Percentiles rank a stretch among this genome's conserved stretches.
phyloP scores from a whole-genome alignment of 2,888 invertebrate species.

The Podotricha telesiphe region DNA sequence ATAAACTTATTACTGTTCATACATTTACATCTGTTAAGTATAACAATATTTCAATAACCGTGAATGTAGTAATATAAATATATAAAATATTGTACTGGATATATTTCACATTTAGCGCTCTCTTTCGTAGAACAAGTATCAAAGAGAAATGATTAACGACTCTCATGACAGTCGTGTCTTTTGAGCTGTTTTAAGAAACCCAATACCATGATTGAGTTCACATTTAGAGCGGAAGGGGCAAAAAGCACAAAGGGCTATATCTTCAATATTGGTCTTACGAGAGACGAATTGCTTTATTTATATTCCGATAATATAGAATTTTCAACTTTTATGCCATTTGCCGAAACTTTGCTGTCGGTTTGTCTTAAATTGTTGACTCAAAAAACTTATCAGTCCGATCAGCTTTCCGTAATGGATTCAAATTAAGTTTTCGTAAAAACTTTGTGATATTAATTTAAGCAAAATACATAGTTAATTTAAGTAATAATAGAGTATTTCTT shows the following conservation, averaged over 20 bases:
- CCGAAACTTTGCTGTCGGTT: conserved; percentile 37
- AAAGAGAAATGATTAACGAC: conserved; percentile 67
- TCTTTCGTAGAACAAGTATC: conserved; percentile 41
- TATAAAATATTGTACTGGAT: neutral
- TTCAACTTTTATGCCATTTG: conserved; percentile 35
- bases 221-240: conserved; percentile 50
- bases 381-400: conserved; percentile 36
- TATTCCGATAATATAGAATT: conserved; percentile 42
- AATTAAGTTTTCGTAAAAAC: conserved; percentile 31
- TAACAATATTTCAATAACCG: neutral
- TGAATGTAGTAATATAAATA: neutral
- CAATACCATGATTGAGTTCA: conserved; percentile 61
- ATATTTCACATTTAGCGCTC: conserved; percentile 32
- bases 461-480: neutral
- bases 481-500: no score
- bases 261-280: conserved; percentile 39
- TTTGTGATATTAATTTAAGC: conserved; percentile 11
- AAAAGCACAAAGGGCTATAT: conserved; percentile 43
- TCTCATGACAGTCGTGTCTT: conserved; percentile 57
- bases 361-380: conserved; percentile 38
- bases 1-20: neutral
- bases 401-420: conserved; percentile 36
- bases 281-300: conserved; percentile 42
- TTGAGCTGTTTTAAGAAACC: conserved; percentile 59
- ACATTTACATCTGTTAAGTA: neutral